phyloP scores from a whole-genome alignment of 2,113 vertebrate species.

The Neotoma lepida region DNA sequence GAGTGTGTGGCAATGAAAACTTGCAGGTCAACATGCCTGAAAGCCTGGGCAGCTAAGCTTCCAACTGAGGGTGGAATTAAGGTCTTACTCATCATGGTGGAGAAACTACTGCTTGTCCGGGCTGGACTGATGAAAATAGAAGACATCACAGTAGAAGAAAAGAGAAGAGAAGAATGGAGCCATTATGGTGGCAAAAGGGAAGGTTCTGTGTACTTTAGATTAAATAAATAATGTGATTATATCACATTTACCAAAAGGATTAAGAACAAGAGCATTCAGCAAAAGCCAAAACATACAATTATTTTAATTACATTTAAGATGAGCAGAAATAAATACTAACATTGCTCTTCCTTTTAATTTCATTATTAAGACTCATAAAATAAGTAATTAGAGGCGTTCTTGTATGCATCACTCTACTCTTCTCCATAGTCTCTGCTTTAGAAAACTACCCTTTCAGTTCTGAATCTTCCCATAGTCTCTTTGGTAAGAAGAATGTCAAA shows the following conservation, averaged over 20 bases:
- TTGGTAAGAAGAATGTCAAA: neutral
- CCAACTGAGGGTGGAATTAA: no score
- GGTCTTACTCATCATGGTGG: neutral
- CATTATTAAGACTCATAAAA: conserved; percentile 27
- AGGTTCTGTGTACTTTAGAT: conserved; percentile 7
- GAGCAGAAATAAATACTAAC: neutral
- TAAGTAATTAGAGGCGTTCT: conserved; percentile 12
- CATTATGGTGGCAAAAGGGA: neutral
- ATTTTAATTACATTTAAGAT: neutral
- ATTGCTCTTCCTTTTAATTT: neutral
- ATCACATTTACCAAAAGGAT: conserved; percentile 14
- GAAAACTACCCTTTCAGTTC: conserved; percentile 27
- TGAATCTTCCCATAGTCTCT: neutral
- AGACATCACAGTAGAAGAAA: neutral
- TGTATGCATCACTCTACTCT: neutral
- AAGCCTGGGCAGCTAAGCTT: neutral
- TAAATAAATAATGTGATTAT: neutral
- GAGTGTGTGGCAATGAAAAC: neutral
- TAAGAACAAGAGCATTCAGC: neutral
- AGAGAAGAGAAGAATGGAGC: neutral
- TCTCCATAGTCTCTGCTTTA: neutral
- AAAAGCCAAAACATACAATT: conserved; percentile 9
- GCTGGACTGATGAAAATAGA: conserved; percentile 24
- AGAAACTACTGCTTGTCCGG: conserved; percentile 11
- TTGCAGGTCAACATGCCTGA: neutral